Base-by-base conservation (phyloP, 2,113 vertebrate genomes). In the Aspidoscelis tigris region DNA sequence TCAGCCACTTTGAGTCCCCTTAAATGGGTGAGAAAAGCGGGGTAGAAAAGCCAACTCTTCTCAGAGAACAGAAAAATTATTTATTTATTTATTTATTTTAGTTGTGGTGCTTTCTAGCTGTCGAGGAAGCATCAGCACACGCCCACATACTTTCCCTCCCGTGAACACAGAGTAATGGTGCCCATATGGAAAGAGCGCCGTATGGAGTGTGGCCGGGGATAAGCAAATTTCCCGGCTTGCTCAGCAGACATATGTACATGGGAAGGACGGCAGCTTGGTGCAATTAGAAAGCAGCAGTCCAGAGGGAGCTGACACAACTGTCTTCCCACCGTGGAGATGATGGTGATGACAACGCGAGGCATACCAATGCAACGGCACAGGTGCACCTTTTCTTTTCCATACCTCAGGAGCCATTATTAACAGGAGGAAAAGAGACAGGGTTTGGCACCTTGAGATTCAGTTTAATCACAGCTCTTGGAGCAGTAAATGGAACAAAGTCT, bases 301-400 rank as follows among this genome's bases (percentile, higher is more conserved):
- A 12, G 1, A 0, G 4, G 76, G 50, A 75, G 2, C 43, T 41
- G 80, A 66, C 50, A 1, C 43, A 18, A 1, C 41, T 44, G 53
- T 71, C 68, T 0, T n/a, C 5, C 0, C 0, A 26, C 70, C 61
- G 2, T 4, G 2, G 65, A n/a, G 1, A 18, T 0, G 0, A 64
- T 18, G 33, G n/a, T 50, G 21, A 1, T 10, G 75, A 5, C 3
- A 9, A 68, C 22, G 9, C 2, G 64, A 43, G 47, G 39, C 50
- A 20, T 24, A 4, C 58, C n/a, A 0, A 64, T 78, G 50, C 76
- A 39, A 53, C 5, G 1, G 0, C 20, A 1, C 61, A 4, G 21
- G 14, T 16, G 75, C 33, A 33, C 22, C 20, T 11, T 77, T 68
- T 58, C 73, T 3, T n/a, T 53, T 70, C 24, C 65, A 41, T 55